Base-by-base conservation (phyloP, 2,797 vertebrate genomes). In the Steatocranus sp. region DNA sequence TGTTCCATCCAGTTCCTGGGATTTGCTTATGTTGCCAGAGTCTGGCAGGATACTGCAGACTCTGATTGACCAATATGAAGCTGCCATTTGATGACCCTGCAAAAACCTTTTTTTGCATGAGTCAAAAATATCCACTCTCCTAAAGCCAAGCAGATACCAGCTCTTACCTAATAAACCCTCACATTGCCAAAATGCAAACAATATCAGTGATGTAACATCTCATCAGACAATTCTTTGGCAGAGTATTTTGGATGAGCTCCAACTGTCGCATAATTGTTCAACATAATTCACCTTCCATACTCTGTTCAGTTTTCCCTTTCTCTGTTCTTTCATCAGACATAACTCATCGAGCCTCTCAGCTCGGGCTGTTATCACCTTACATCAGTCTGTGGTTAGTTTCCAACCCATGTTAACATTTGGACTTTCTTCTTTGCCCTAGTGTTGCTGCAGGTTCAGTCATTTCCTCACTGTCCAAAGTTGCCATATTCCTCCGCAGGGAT, bases 101-200 rank as follows among this genome's bases (percentile, higher is more conserved):
- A 51, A 66, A 80, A 79, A 63, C 56, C 20, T 75, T 83, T 83
- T 58, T 85, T 86, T 88, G 61, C 63, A 84, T 75, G 81, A 87
- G 56, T 46, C 36, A 48, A 76, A 84, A 73, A 76, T 30, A 49
- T 46, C 30, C 51, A 66, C 34, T 32, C 7, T 10, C 15, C 41
- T 68, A 11, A 83, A 83, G 86, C 78, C 66, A 27, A 46, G 68
- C 68, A 61, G 34, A 73, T 76, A 46, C 84, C 78, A 84, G 56
- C 82, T 89, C 77, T 92, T 89, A 91, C 90, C 86, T 87, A 88
- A 89, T 54, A 75, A 79, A 88, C 17, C 43, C 36, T 75, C 68
- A 56, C 20, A 18, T 75, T 49, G 81, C 68, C 86, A 86, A 84
- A 84, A 81, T 25, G 50, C 78, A 78, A 78, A 83, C 83, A 74